phyloP scores from a whole-genome alignment of 1,140 invertebrate genomes.

The Drosophila nigromelanica region DNA sequence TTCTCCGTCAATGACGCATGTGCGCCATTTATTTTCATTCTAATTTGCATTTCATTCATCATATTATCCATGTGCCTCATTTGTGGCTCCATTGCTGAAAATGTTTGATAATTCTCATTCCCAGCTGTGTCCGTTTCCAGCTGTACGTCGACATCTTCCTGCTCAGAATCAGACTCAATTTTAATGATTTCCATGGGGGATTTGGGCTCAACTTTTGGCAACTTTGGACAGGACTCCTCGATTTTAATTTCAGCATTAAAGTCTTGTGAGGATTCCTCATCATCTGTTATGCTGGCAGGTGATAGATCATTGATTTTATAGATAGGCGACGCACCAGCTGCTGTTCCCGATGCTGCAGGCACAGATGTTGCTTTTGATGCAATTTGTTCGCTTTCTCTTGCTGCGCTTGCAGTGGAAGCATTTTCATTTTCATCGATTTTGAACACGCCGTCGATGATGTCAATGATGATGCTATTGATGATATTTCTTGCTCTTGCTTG shows the following conservation, averaged over 20 bases:
- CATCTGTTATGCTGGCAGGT: slow-evolving; percentile 36
- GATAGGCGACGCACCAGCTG: neutral
- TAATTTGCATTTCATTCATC: slow-evolving; percentile 20
- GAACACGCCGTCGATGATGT: neutral
- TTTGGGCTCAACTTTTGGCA: slow-evolving; percentile 20
- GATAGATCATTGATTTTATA: slow-evolving; percentile 37
- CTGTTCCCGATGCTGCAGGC: neutral
- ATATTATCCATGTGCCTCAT: slow-evolving; percentile 9
- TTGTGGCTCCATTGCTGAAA: neutral
- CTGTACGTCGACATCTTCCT: slow-evolving; percentile 16
- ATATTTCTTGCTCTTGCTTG: neutral
- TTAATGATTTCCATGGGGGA: slow-evolving; percentile 33
- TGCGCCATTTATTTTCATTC: slow-evolving; percentile 61
- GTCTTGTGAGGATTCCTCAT: slow-evolving; percentile 19
- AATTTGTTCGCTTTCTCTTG: neutral
- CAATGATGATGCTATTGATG: neutral
- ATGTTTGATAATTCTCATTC: neutral
- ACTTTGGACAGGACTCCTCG: slow-evolving; percentile 2
- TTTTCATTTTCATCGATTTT: slow-evolving; percentile 14
- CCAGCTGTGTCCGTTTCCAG: neutral
- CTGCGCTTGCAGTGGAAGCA: neutral
- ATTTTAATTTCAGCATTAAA: slow-evolving; percentile 14
- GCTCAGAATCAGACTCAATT: slow-evolving; percentile 51
- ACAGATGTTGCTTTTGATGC: neutral
- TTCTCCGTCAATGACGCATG: slow-evolving; percentile 25